Percentiles rank a stretch among this genome's conserved stretches.
Conservation (phyloP, 2,888 invertebrate species). For the Plutella xylostella region DNA sequence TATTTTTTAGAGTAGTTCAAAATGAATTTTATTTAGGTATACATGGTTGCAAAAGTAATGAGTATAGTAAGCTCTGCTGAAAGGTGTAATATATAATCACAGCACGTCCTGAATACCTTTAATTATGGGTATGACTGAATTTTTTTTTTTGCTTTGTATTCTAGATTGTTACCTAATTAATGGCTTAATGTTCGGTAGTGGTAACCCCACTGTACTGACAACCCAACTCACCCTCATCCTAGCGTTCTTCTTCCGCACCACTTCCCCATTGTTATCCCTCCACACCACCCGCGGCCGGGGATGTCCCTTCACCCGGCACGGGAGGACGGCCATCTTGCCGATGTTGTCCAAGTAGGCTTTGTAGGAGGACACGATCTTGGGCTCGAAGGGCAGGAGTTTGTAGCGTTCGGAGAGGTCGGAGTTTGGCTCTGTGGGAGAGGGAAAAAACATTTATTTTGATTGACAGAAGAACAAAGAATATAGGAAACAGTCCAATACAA, state of each 20-base stretch:
- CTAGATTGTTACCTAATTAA: no score
- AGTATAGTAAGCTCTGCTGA: no score
- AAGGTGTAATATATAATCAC: no score
- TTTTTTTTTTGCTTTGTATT: no score
- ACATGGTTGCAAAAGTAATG: no score
- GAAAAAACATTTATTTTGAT: no score
- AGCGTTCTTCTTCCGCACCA: constrained; percentile 58
- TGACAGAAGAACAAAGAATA: background rate
- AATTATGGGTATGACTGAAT: no score
- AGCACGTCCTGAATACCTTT: no score
- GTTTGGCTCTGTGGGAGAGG: constrained; percentile 18
- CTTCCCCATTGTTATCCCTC: constrained; percentile 69
- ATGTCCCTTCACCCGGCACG: constrained; percentile 76
- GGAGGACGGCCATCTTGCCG: constrained; percentile 74
- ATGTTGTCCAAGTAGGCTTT: constrained; percentile 68
- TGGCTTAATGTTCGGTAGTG: no score
- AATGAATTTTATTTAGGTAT: no score
- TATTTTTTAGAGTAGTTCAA: no score
- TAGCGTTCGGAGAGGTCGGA: constrained; percentile 42
- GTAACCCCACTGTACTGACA: no score
- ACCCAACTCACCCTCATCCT: constrained; percentile 67
- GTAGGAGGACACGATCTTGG: constrained; percentile 66
- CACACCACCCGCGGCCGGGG: constrained; percentile 76
- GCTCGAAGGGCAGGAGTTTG: constrained; percentile 52
- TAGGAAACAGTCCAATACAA: background rate